Evolutionary conservation across 1,140 invertebrate species (phyloP), one percentile per base, ranked within the genome.

Genomic region (Caenorhabditis latens): DNA sequence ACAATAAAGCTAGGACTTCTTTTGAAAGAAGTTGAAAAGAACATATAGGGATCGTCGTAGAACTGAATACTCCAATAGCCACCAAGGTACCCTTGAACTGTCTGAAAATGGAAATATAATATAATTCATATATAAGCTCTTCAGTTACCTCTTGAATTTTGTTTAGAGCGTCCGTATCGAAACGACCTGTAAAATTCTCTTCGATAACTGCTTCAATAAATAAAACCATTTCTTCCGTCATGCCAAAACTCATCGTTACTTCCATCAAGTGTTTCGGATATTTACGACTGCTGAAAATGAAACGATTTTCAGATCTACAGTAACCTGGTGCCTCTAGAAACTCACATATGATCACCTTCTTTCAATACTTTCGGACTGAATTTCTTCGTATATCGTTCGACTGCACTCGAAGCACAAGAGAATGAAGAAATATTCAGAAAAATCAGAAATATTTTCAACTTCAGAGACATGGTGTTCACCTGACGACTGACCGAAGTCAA

Each of bases 1-100:
- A 87, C 55, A 50, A 83, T 61, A 50, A 83, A 83, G 48, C 71
- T 57, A n/a, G 86, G 75, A 46, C 71, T 57, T 87, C 86, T 50
- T 58, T 67, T 83, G 53, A 61, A 40, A 48, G 53, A 16, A 42
- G 86, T 87, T 9, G 75, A 83, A 58, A n/a, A 55, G 24, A 87
- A 67, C 75, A 87, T 82, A 42, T 83, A 83, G 8, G 86, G 86
- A 83, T 87, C 86, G 32, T 87, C 86, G n/a, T 83, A 83, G 55
- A 83, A 67, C 14, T 58, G 50, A 32, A 87, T 75, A 4, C 32
- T 32, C 86, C 86, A 87, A 14, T 32, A 24, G 16, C 86, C 86
- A 3, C 86, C 86, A 1, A 83, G 43, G 32, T 43, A 24, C 50
- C 42, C 79, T 83, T 87, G 24, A 63, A 48, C 79, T 8, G n/a